phyloP scores from a whole-genome alignment of 2,888 invertebrate species.

The Copidosoma aretas region DNA sequence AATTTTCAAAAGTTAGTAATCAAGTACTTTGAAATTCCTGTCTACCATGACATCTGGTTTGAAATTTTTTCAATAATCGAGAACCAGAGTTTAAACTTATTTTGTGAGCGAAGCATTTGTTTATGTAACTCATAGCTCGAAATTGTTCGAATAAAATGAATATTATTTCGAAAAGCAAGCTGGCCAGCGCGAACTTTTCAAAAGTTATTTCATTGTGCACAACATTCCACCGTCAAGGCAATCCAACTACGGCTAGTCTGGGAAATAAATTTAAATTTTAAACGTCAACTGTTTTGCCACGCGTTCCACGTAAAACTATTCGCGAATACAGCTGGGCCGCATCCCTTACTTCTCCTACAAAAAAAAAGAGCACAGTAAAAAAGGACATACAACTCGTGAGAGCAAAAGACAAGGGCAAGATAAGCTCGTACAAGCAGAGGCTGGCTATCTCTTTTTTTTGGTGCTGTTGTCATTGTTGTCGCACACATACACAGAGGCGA shows the following conservation, averaged over 20 bases:
- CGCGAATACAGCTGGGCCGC: conserved; percentile 17
- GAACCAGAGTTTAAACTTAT: too few species aligned
- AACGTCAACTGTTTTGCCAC: conserved; percentile 17
- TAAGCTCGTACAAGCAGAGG: conserved; percentile 8
- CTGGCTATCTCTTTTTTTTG: not conserved
- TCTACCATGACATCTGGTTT: too few species aligned
- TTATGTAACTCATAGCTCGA: too few species aligned
- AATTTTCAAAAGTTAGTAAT: too few species aligned
- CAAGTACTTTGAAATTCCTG: too few species aligned
- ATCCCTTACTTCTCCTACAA: conserved; percentile 15
- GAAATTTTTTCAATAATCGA: too few species aligned
- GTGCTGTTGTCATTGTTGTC: conserved; percentile 1
- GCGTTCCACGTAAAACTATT: conserved; percentile 11
- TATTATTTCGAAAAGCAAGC: too few species aligned
- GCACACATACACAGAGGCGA: conserved; percentile 19
- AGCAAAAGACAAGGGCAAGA: conserved; percentile 18
- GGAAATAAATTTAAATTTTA: conserved; percentile 20
- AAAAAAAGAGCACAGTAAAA: not conserved
- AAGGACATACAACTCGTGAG: not conserved
- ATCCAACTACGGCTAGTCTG: not conserved
- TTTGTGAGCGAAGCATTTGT: too few species aligned
- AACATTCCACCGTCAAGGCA: too few species aligned
- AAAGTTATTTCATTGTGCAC: too few species aligned
- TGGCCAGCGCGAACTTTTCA: too few species aligned
- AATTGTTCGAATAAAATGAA: too few species aligned